Evolutionary conservation across 2,888 invertebrate genomes (phyloP).

Genomic region (Himalopsyche tibetana): DNA sequence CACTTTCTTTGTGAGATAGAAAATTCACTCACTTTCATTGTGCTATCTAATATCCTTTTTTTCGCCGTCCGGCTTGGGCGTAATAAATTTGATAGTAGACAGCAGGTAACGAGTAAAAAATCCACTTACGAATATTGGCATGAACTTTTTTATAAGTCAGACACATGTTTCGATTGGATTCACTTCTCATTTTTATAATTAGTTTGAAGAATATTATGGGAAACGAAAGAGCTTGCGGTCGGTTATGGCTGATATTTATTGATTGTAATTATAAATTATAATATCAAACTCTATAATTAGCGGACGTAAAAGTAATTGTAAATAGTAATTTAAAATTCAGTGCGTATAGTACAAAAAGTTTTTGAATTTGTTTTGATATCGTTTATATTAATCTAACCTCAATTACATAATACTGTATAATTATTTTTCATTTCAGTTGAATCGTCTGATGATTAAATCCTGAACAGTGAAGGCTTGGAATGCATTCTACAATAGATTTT

Average conservation of each 20-base stretch:
- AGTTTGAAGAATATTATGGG: conserved; percentile 29
- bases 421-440: too few relatives aligned
- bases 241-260: not conserved
- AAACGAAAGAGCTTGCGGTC: conserved; percentile 18
- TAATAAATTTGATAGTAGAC: not conserved
- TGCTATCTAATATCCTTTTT: conserved; percentile 29
- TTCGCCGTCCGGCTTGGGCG: not conserved
- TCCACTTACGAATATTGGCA: conserved; percentile 6
- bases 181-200: conserved; percentile 20
- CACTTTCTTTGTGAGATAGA: not conserved
- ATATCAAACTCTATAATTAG: conserved; percentile 2
- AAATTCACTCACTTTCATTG: conserved; percentile 21
- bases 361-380: too few relatives aligned
- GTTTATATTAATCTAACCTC: too few relatives aligned
- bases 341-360: too few relatives aligned
- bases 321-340: not conserved
- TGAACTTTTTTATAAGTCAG: not conserved
- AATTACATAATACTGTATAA: too few relatives aligned
- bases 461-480: too few relatives aligned
- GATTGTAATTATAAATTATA: conserved; percentile 19
- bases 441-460: too few relatives aligned
- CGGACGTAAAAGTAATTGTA: conserved; percentile 8
- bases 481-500: too few relatives aligned
- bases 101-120: conserved; percentile 3
- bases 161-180: not conserved